Evolutionary conservation across 2,888 invertebrate genomes (phyloP).

Genomic region (Epiblema foenella): DNA sequence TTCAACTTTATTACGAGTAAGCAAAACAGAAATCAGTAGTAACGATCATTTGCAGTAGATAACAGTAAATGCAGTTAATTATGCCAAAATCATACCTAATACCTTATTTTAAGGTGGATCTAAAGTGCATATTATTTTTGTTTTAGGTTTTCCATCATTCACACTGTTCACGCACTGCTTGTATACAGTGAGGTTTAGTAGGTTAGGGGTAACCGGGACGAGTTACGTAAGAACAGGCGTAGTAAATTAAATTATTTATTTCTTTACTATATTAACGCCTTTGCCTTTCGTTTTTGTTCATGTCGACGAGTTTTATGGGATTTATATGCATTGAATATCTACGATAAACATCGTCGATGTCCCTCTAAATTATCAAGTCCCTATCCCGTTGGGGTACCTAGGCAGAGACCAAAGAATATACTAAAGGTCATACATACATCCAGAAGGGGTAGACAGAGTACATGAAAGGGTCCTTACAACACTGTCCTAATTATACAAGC

Average conservation of each 20-base stretch:
- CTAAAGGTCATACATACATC: too few relatives aligned
- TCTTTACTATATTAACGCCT: constrained; percentile 26
- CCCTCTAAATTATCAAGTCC: too few relatives aligned
- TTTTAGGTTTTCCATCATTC: constrained; percentile 59
- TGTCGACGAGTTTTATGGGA: neutral
- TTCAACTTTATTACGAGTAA: neutral
- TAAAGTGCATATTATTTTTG: constrained; percentile 45
- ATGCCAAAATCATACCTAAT: constrained; percentile 52
- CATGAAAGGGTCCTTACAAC: too few relatives aligned
- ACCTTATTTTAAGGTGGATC: constrained; percentile 45
- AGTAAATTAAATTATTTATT: constrained; percentile 27
- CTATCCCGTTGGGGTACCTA: too few relatives aligned
- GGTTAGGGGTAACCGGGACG: constrained; percentile 67
- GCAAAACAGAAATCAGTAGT: constrained; percentile 15
- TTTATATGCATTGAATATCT: neutral
- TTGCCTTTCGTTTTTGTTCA: constrained; percentile 16
- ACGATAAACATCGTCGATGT: neutral
- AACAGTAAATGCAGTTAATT: constrained; percentile 45
- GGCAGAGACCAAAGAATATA: too few relatives aligned
- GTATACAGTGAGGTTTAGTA: constrained; percentile 63
- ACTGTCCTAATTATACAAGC: too few relatives aligned
- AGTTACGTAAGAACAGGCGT: constrained; percentile 60
- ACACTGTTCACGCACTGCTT: constrained; percentile 76
- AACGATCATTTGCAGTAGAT: constrained; percentile 49
- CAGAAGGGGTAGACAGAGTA: too few relatives aligned